These are phyloP conservation scores for Myotis daubentonii DNA, from an alignment of 2,797 vertebrate genomes.

Conservation along the genomic window DNA sequence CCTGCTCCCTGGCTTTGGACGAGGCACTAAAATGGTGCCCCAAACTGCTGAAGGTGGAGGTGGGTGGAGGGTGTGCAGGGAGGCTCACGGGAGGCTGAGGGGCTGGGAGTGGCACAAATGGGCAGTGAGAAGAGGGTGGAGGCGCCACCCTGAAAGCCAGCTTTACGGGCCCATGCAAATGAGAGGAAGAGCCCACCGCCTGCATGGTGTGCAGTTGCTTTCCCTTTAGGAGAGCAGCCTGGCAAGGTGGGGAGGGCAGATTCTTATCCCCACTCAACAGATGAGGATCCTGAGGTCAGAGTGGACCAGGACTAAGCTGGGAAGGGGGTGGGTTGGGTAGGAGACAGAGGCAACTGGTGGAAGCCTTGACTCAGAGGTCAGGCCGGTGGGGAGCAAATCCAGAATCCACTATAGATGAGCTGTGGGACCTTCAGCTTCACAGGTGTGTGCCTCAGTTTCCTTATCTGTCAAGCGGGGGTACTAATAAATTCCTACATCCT, in stretches of 20 bases:
- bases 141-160: not conserved
- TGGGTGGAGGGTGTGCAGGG: fast-evolving
- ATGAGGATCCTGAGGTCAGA: not conserved
- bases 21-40: not conserved
- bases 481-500: not conserved
- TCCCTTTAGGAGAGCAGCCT: not conserved
- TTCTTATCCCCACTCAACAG: not conserved
- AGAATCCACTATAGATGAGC: not conserved
- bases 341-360: not conserved
- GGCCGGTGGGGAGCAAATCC: not conserved
- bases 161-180: fast-evolving
- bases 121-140: not conserved
- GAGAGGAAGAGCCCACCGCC: not conserved
- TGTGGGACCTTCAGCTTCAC: not conserved
- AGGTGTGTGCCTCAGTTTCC: not conserved
- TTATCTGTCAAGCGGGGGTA: not conserved
- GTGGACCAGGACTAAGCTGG: not conserved
- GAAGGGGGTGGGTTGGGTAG: not conserved
- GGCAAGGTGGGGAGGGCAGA: not conserved
- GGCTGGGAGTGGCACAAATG: fast-evolving
- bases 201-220: not conserved
- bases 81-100: fast-evolving
- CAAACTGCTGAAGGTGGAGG: fast-evolving
- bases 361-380: not conserved
- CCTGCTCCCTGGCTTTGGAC: not conserved